Base-by-base conservation (phyloP, 2,113 vertebrate genomes). In the Chelonoidis abingdonii region DNA sequence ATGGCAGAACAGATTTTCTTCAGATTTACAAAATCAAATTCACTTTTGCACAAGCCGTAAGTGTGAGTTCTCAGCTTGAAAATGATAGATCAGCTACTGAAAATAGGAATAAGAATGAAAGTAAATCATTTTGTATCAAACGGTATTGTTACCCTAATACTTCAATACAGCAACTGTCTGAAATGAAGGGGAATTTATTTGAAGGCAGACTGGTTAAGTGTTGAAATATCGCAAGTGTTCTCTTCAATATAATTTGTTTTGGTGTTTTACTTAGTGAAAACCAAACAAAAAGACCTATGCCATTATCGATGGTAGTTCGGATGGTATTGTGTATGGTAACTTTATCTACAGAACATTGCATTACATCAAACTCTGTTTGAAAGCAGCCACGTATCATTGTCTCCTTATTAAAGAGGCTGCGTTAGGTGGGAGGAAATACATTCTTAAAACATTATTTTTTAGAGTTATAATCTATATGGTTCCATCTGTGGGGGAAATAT, bases 1-100 rank as follows among this genome's bases (percentile, higher is more conserved):
- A 83, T 54, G 27, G 19, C 3, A 83, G 50, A 87, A 4, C 13
- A 29, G 27, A 75, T 81, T 94, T 95, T 59, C 82, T 92, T 85
- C 25, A 24, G 57, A 76, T 38, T 27, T 76, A 44, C n/a, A 8
- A 69, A 38, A 21, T 69, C 35, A 38, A 69, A 69, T n/a, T 38
- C 65, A 69, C 35, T 69, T n/a, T 31, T 72, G 35, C 75, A 38
- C 41, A 88, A 97, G 80, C 10, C 29, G 50, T 90, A 79, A 21
- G 80, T 1, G 24, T 10, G 57, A 89, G 94, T 92, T 83, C 87
- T 22, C 89, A 91, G 79, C 79, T 93, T 95, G 93, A 81, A 84
- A 41, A 86, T 47, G 41, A 78, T 65, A 89, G 87, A 87, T 93
- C 95, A 93, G 25, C 89, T 78, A 88, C 41, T 57, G 47, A 80